Evolutionary conservation across 2,888 invertebrate species (phyloP).

Genomic region (Catocala sponsa): DNA sequence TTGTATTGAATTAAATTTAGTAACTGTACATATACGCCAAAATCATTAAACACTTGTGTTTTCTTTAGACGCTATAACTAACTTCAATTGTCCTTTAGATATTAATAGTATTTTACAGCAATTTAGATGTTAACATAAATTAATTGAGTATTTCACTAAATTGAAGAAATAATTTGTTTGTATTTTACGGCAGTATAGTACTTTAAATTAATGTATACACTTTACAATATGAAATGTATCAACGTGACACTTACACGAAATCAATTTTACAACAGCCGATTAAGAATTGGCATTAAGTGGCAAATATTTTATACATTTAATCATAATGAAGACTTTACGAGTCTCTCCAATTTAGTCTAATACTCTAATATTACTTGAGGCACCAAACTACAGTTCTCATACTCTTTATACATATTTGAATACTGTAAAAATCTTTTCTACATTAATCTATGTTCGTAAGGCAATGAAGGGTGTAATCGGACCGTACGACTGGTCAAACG

Average conservation of each 20-base stretch:
- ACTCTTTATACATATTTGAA: slow-evolving; percentile 28
- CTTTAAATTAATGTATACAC: slow-evolving; percentile 3
- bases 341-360: slow-evolving; percentile 37
- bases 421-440: slow-evolving; percentile 36
- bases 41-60: not conserved
- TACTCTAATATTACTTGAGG: slow-evolving; percentile 34
- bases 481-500: not conserved
- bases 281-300: slow-evolving; percentile 8
- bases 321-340: not conserved
- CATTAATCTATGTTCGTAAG: slow-evolving; percentile 32
- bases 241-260: not conserved
- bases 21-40: slow-evolving; percentile 10
- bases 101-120: slow-evolving; percentile 15
- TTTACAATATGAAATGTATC: not conserved
- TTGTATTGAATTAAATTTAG: slow-evolving; percentile 7
- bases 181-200: not conserved
- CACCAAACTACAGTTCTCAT: slow-evolving; percentile 37
- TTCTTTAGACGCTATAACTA: slow-evolving; percentile 14
- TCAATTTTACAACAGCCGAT: slow-evolving; percentile 7
- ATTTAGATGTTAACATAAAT: slow-evolving; percentile 25
- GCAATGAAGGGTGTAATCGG: slow-evolving; percentile 29
- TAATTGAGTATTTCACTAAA: slow-evolving; percentile 35
- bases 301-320: slow-evolving; percentile 8
- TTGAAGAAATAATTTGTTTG: slow-evolving; percentile 26
- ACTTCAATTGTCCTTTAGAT: not conserved